Percentiles rank a stretch among this genome's conserved stretches.
Conservation (phyloP, 2,888 invertebrate genomes). For the Cataglyphis altisquamis region DNA sequence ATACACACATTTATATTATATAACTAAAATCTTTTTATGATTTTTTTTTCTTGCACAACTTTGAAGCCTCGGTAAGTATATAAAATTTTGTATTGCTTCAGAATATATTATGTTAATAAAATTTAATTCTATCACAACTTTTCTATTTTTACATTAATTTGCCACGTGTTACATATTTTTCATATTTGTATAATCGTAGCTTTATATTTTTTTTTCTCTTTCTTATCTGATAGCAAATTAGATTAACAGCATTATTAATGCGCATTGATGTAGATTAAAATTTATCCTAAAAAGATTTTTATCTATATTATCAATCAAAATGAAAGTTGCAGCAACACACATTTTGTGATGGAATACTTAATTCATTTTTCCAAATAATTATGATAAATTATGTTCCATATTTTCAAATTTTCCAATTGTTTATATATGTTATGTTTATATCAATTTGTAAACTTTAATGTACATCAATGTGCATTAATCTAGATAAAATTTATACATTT, state of each 20-base stretch:
- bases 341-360: background rate
- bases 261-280: background rate
- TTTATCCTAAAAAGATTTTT: background rate
- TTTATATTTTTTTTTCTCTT: background rate
- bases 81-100: constrained; percentile 55
- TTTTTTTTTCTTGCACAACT: constrained; percentile 32
- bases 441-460: background rate
- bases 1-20: background rate
- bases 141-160: background rate
- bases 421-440: too few species aligned
- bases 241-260: background rate
- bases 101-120: constrained; percentile 1
- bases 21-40: background rate
- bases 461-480: background rate
- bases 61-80: background rate
- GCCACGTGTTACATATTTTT: background rate
- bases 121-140: constrained; percentile 3
- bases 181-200: background rate
- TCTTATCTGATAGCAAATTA: background rate
- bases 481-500: background rate
- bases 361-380: constrained; percentile 13
- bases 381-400: background rate
- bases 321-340: background rate
- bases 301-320: background rate
- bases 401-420: background rate